Conservation (phyloP, 35 echinoderm and acorn worm genomes). For the Hemicentrotus pulcherrimus region DNA sequence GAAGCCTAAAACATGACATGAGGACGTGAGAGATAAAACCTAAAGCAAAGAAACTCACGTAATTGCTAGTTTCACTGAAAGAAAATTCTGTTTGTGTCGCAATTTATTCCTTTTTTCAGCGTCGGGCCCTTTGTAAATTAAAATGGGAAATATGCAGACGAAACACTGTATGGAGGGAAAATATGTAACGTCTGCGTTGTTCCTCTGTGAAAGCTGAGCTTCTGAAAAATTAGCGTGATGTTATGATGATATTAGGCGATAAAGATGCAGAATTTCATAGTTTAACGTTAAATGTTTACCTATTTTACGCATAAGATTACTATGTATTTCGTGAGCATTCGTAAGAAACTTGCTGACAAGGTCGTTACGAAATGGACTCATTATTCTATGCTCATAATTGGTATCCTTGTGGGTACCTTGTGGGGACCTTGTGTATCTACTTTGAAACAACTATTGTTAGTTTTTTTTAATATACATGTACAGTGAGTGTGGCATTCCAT, state of each 20-base stretch:
- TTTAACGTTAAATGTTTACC: too few species aligned
- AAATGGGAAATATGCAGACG: neutral
- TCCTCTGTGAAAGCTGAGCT: neutral
- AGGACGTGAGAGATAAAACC: neutral
- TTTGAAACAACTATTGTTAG: too few species aligned
- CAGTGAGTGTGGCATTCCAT: too few species aligned
- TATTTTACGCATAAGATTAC: too few species aligned
- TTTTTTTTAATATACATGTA: too few species aligned
- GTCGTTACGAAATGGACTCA: too few species aligned
- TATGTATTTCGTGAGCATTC: too few species aligned
- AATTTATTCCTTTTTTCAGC: neutral
- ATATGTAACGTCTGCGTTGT: neutral
- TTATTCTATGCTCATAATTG: too few species aligned
- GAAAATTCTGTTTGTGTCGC: neutral
- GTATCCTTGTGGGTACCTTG: too few species aligned
- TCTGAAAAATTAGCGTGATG: neutral
- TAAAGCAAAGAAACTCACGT: neutral
- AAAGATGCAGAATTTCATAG: too few species aligned
- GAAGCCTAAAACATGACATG: neutral
- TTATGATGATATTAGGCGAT: neutral
- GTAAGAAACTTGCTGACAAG: too few species aligned
- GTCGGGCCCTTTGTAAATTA: neutral
- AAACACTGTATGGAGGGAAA: neutral
- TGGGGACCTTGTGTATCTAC: too few species aligned
- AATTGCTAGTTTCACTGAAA: neutral